Percentiles rank a stretch among this genome's conserved stretches.
Conservation (phyloP, 2,888 invertebrate genomes). For the Xanthia icteritia region DNA sequence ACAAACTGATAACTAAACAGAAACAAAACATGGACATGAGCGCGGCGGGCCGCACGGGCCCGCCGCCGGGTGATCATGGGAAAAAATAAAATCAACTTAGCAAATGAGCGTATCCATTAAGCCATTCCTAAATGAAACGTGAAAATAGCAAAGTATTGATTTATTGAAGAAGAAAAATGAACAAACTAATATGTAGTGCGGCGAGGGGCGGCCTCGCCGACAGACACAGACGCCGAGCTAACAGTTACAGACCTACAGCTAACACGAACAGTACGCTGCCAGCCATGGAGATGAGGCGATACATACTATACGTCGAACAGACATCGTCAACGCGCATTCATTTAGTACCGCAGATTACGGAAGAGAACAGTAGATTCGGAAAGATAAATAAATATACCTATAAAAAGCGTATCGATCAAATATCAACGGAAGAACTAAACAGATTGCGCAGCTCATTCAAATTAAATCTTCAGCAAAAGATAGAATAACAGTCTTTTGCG, state of each 20-base stretch:
- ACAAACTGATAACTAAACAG: conserved; percentile 86
- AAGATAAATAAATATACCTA: conserved; percentile 90
- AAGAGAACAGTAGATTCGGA: conserved; percentile 88
- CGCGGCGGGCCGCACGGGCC: conserved; percentile 67
- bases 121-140: conserved; percentile 89
- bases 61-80: conserved; percentile 73
- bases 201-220: conserved; percentile 86
- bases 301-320: conserved; percentile 88
- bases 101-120: conserved; percentile 88
- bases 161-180: conserved; percentile 86
- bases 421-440: conserved; percentile 89
- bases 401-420: conserved; percentile 89
- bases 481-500: conserved; percentile 90
- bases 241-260: conserved; percentile 88
- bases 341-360: conserved; percentile 88
- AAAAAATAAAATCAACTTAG: conserved; percentile 84
- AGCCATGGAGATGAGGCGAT: conserved; percentile 89
- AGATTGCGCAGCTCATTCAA: conserved; percentile 90
- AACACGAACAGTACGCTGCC: conserved; percentile 89
- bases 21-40: conserved; percentile 84
- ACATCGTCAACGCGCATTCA: conserved; percentile 89
- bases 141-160: conserved; percentile 86
- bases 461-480: conserved; percentile 90
- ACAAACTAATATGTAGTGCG: conserved; percentile 85
- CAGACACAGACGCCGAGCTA: conserved; percentile 87